Conservation (phyloP, 2,888 invertebrate species). For the Limulus polyphemus region DNA sequence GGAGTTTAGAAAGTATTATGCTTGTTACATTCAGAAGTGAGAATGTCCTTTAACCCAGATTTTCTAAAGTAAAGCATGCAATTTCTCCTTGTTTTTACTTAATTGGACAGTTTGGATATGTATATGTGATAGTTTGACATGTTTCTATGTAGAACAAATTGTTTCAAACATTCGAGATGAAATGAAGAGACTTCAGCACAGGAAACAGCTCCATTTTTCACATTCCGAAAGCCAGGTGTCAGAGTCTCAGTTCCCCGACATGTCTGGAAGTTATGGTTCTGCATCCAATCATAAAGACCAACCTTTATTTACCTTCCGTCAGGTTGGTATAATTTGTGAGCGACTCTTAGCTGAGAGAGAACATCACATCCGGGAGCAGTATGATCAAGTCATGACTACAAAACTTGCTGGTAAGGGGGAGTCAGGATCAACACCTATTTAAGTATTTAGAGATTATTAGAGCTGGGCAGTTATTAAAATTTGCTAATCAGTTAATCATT, state of each 20-base stretch:
- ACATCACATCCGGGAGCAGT: conserved; percentile 81
- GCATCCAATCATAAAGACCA: conserved; percentile 45
- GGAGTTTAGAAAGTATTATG: too few species aligned
- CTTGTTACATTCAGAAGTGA: too few species aligned
- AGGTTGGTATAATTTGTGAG: conserved; percentile 95
- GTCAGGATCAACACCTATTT: too few species aligned
- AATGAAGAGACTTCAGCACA: conserved; percentile 76
- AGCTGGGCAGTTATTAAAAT: too few species aligned
- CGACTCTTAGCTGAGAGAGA: conserved; percentile 92
- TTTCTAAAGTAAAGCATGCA: too few species aligned
- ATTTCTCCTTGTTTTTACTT: too few species aligned
- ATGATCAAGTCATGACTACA: conserved; percentile 78
- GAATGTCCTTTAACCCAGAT: too few species aligned
- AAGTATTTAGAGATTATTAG: too few species aligned
- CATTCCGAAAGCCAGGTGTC: conserved; percentile 21
- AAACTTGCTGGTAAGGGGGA: conserved; percentile 54
- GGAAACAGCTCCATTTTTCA: conserved; percentile 64
- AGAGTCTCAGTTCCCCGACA: conserved; percentile 27
- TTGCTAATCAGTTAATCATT: too few species aligned
- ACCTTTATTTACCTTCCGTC: conserved; percentile 87
- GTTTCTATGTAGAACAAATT: conserved; percentile 93
- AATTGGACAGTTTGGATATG: too few species aligned
- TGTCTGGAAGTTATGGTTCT: too few species aligned
- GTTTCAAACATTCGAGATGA: conserved; percentile 84
- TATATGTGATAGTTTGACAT: too few species aligned